Evolutionary conservation across 1,140 invertebrate species (phyloP).

Genomic region (Leptestheria dahalacensis): DNA sequence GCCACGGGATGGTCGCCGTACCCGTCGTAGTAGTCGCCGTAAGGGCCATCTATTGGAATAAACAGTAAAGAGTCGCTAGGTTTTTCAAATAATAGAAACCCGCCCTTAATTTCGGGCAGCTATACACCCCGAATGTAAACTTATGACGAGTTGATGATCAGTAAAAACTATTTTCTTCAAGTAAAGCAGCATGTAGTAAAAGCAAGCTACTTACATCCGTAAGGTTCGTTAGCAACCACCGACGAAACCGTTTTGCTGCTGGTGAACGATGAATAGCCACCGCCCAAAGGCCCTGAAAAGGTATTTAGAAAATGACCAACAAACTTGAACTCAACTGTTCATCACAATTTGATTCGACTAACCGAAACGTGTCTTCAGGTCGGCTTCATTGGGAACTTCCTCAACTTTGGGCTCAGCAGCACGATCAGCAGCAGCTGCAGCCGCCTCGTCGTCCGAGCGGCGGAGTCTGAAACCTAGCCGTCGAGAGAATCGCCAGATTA

Average conservation of each 20-base stretch:
- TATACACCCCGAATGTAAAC: no score
- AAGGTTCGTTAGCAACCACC: not conserved
- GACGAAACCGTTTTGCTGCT: not conserved
- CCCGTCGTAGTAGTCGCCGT: not conserved
- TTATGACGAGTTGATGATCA: no score
- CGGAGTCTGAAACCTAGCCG: not conserved
- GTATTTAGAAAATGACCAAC: no score
- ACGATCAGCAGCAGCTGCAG: not conserved
- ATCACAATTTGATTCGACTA: not conserved
- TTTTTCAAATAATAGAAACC: no score
- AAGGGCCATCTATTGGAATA: not conserved
- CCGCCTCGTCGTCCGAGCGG: no score
- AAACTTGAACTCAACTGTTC: no score
- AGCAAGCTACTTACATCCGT: not conserved
- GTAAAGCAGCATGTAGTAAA: not conserved
- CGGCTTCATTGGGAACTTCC: not conserved
- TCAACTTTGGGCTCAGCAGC: not conserved
- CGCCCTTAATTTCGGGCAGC: no score
- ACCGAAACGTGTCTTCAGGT: not conserved
- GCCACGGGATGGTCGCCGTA: no score
- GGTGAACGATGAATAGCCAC: not conserved
- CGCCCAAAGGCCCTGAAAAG: not conserved
- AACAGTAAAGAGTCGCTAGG: no score
- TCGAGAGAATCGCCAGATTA: no score
- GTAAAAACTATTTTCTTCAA: no score